A percentile compares a stretch with the other conserved stretches of the same genome.
Evolutionary conservation across 2,113 vertebrate species (phyloP).

Genomic region (Mobula birostris): DNA sequence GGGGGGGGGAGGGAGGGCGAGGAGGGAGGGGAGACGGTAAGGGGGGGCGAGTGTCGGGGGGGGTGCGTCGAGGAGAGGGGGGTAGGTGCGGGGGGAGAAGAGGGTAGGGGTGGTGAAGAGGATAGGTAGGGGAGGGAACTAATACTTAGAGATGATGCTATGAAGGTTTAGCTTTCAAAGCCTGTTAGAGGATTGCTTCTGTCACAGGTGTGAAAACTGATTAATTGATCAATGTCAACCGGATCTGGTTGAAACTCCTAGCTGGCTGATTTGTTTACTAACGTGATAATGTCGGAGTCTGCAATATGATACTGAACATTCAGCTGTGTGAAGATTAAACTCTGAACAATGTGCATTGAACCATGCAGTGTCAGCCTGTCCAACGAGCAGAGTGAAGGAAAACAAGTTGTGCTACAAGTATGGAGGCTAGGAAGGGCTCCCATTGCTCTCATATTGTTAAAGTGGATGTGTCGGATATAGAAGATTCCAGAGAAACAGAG

Average conservation of each 20-base stretch:
- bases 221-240: neutral
- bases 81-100: too few species aligned
- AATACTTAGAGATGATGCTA: neutral
- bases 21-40: too few species aligned
- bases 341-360: neutral
- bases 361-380: neutral
- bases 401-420: neutral
- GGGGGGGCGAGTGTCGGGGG: too few species aligned
- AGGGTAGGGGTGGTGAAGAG: too few species aligned
- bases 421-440: neutral
- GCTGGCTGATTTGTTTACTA: neutral
- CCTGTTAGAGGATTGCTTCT: neutral
- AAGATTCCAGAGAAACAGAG: neutral
- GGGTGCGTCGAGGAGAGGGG: too few species aligned
- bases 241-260: neutral
- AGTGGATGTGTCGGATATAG: neutral
- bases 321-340: slow-evolving; percentile 12
- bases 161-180: neutral
- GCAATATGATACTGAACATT: neutral
- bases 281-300: neutral
- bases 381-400: neutral
- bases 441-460: neutral
- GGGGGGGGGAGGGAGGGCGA: too few species aligned
- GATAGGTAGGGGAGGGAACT: too few species aligned
- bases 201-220: neutral